Conservation (phyloP, 2,888 invertebrate genomes). For the Pseudococcus jackbeardsleyi region DNA sequence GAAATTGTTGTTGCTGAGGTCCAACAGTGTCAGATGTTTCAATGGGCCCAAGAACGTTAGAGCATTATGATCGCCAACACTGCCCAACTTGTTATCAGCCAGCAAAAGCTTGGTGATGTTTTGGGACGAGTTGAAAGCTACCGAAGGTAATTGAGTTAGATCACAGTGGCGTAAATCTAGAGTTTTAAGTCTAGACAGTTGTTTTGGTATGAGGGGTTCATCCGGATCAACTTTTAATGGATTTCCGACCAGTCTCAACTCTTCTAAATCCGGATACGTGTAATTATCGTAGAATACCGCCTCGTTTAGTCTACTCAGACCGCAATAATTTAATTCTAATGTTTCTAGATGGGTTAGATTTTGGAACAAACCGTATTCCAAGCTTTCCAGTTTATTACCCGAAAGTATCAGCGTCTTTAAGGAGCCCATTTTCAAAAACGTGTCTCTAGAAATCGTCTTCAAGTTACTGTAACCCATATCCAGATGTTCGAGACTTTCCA, state of each 20-base stretch:
- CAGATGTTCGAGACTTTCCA: constrained; percentile 77
- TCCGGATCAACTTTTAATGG: constrained; percentile 75
- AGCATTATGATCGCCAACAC: constrained; percentile 67
- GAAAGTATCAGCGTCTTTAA: constrained; percentile 78
- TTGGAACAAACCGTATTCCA: constrained; percentile 78
- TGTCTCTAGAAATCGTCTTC: constrained; percentile 76
- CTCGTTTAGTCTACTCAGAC: constrained; percentile 76
- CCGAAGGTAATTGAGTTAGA: constrained; percentile 74
- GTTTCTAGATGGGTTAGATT: constrained; percentile 78
- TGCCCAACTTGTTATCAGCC: constrained; percentile 74
- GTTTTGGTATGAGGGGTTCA: constrained; percentile 77
- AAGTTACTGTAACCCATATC: constrained; percentile 83
- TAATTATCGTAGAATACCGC: constrained; percentile 79
- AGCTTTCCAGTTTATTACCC: constrained; percentile 77
- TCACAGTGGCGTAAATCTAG: constrained; percentile 79
- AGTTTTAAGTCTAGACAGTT: constrained; percentile 76
- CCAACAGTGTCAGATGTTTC: constrained; percentile 74
- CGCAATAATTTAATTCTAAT: constrained; percentile 79
- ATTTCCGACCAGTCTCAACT: constrained; percentile 79
- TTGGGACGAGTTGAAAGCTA: constrained; percentile 76
- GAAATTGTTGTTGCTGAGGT: constrained; percentile 77
- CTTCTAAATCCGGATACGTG: constrained; percentile 76
- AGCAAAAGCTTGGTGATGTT: constrained; percentile 77
- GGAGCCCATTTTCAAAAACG: constrained; percentile 79
- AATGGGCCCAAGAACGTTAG: constrained; percentile 74